Conservation (phyloP, 2,797 vertebrate genomes). For the Mus spretus region DNA sequence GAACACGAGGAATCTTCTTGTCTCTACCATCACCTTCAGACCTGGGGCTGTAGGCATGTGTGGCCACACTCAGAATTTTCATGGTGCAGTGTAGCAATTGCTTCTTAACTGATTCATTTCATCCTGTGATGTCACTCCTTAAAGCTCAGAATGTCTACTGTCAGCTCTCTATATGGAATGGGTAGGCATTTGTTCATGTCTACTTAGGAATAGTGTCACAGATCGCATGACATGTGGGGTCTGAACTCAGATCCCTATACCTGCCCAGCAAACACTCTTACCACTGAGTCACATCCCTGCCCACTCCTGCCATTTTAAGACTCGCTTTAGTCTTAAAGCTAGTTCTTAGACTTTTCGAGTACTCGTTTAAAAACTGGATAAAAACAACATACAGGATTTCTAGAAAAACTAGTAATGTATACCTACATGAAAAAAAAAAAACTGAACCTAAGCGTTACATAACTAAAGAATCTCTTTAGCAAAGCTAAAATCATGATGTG, state of each 20-base stretch:
- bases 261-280: neutral
- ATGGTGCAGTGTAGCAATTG: neutral
- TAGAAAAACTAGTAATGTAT: neutral
- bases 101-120: neutral
- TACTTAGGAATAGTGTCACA: neutral
- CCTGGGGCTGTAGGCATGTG: neutral
- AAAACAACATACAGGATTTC: neutral
- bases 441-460: neutral
- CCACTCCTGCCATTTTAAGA: neutral
- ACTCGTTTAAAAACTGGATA: neutral
- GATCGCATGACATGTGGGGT: neutral
- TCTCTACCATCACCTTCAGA: neutral
- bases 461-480: neutral
- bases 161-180: neutral
- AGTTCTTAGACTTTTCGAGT: neutral
- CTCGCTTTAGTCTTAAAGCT: neutral
- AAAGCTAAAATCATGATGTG: neutral
- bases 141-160: neutral
- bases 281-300: neutral
- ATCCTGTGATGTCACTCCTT: neutral
- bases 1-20: neutral
- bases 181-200: neutral
- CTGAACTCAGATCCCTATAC: neutral
- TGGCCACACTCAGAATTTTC: no score
- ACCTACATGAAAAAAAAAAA: neutral